A percentile compares a stretch with the other conserved stretches of the same genome.
These are phyloP conservation scores for Staurois parvus DNA, from an alignment of 2,797 vertebrate species.

Conservation along the genomic window DNA sequence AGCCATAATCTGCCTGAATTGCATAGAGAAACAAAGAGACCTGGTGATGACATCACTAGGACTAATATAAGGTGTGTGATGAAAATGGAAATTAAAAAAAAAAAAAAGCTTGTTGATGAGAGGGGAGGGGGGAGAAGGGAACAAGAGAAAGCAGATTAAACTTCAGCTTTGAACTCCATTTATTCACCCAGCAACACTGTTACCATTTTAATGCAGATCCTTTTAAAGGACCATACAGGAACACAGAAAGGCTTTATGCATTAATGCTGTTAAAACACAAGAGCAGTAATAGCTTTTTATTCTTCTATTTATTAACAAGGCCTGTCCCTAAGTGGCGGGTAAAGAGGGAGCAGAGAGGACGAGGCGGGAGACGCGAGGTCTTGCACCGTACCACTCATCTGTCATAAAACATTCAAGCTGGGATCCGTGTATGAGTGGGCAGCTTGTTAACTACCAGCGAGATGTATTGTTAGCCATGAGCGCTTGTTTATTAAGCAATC, in stretches of 20 bases:
- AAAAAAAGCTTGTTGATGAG: too few species aligned
- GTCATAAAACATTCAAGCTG: slow-evolving; percentile 32
- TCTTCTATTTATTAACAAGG: slow-evolving; percentile 3
- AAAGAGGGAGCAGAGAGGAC: slow-evolving; percentile 12
- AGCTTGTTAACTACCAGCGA: slow-evolving; percentile 26
- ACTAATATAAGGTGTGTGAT: too few species aligned
- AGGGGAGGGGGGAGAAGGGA: too few species aligned
- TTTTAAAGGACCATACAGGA: not conserved
- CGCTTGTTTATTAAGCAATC: slow-evolving; percentile 17
- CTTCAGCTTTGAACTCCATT: not conserved
- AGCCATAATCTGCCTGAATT: too few species aligned
- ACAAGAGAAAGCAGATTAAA: too few species aligned
- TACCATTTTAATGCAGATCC: too few species aligned
- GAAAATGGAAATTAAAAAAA: too few species aligned
- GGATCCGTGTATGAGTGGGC: slow-evolving; percentile 29
- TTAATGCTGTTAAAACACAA: not conserved
- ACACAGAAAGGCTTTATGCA: not conserved
- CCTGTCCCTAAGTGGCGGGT: slow-evolving; percentile 30
- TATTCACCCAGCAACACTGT: too few species aligned
- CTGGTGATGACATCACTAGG: too few species aligned
- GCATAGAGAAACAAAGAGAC: too few species aligned
- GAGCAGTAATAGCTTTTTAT: too few species aligned
- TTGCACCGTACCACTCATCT: slow-evolving; percentile 18
- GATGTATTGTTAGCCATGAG: slow-evolving; percentile 21
- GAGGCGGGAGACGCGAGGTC: slow-evolving; percentile 23